Conservation (phyloP, 2,888 invertebrate genomes). For the Eristalis pertinax region DNA sequence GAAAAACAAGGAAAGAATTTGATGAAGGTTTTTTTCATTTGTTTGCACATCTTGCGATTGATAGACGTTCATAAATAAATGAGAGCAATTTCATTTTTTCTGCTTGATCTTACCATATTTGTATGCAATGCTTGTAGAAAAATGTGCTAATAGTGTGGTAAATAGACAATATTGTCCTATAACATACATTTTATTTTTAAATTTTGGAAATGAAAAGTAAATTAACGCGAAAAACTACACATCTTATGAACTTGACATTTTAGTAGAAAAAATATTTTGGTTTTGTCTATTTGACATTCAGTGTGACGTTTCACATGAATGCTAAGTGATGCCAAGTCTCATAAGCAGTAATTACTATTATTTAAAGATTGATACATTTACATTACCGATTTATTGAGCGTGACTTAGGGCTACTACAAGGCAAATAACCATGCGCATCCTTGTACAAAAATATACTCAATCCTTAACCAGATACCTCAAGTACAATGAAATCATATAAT, state of each 20-base stretch:
- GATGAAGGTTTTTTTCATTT: background rate
- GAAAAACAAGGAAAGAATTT: conserved; percentile 10
- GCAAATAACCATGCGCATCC: too few relatives aligned
- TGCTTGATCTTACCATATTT: conserved; percentile 74
- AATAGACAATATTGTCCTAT: conserved; percentile 38
- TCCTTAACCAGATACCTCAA: too few relatives aligned
- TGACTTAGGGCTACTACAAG: too few relatives aligned
- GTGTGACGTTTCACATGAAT: conserved; percentile 42
- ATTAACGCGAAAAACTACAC: conserved; percentile 22
- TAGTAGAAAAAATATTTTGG: conserved; percentile 59
- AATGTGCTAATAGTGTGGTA: conserved; percentile 32
- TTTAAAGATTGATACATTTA: too few relatives aligned
- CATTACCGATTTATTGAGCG: too few relatives aligned
- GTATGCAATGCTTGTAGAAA: conserved; percentile 70
- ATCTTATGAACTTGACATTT: conserved; percentile 34
- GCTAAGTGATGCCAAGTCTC: conserved; percentile 44
- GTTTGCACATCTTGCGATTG: background rate
- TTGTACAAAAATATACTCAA: too few relatives aligned
- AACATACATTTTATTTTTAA: conserved; percentile 36
- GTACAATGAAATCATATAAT: too few relatives aligned
- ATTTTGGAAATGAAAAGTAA: conserved; percentile 11
- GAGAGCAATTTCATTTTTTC: background rate
- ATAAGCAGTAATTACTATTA: background rate
- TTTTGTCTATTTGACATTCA: conserved; percentile 53
- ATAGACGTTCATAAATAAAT: background rate